Evolutionary conservation across 2,113 vertebrate genomes (phyloP).

Genomic region (Elgaria multicarinata): DNA sequence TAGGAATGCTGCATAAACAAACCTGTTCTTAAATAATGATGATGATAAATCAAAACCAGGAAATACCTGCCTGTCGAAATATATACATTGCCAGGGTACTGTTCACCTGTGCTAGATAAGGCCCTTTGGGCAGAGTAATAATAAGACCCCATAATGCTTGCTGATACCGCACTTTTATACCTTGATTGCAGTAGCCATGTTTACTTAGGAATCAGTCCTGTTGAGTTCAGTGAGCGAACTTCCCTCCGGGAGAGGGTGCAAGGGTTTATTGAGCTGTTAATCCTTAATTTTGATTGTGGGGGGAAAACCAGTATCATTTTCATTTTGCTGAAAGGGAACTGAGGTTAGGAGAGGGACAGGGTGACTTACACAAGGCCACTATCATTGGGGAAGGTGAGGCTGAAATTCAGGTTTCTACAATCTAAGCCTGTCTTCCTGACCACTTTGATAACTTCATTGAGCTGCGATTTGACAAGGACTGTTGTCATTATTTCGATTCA

Average conservation of each 20-base stretch:
- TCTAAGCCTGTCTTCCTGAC: not conserved
- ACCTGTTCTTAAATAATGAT: conserved; percentile 65
- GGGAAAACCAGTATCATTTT: not conserved
- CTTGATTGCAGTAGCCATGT: not conserved
- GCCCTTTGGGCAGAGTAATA: conserved; percentile 8
- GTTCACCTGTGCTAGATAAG: not conserved
- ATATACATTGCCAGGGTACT: conserved; percentile 40
- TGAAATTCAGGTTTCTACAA: not conserved
- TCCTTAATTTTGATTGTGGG: not conserved
- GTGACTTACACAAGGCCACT: not conserved
- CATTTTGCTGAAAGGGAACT: not conserved
- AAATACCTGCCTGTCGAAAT: conserved; percentile 34
- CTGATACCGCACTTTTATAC: not conserved
- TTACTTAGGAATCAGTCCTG: not conserved
- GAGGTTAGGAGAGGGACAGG: not conserved
- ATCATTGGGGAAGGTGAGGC: not conserved
- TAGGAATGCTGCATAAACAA: conserved; percentile 47
- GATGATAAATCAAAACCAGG: conserved; percentile 63
- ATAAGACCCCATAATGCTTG: not conserved
- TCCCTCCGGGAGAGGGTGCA: not conserved
- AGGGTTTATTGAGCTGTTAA: not conserved
- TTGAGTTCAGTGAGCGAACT: not conserved
- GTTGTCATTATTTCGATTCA: not conserved
- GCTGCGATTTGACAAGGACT: not conserved
- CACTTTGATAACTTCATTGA: conserved; percentile 5